A percentile compares a stretch with the other conserved stretches of the same genome.
These are phyloP conservation scores for Micoletzkya japonica DNA, from an alignment of 2,888 invertebrate species.

Conservation along the genomic window DNA sequence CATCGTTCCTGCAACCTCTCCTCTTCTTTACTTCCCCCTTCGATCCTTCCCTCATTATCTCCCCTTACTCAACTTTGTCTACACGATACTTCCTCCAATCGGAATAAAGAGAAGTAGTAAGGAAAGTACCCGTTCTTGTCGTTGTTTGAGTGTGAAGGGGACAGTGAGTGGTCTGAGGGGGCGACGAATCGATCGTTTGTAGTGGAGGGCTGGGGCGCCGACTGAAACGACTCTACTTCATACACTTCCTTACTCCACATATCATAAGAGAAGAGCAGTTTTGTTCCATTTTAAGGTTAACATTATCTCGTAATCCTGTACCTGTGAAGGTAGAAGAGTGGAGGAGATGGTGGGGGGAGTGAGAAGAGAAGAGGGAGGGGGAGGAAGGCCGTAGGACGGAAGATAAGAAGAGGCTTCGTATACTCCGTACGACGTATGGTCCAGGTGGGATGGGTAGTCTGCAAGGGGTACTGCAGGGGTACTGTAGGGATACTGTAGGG, in stretches of 20 bases:
- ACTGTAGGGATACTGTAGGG: too few species aligned
- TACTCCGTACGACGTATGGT: not conserved
- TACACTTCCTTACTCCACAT: too few species aligned
- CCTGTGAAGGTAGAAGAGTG: too few species aligned
- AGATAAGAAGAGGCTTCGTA: not conserved
- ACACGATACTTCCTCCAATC: not conserved
- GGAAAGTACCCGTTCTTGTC: not conserved
- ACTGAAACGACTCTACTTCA: too few species aligned
- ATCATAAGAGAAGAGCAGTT: too few species aligned
- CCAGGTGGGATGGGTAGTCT: not conserved
- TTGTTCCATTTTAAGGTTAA: too few species aligned
- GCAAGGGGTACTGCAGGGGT: not conserved
- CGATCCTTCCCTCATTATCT: not conserved
- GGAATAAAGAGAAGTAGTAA: too few species aligned
- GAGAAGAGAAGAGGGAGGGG: not conserved
- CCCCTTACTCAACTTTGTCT: not conserved
- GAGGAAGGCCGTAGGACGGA: too few species aligned
- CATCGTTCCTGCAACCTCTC: conserved; percentile 32
- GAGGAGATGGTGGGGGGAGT: not conserved
- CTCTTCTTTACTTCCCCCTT: too few species aligned
- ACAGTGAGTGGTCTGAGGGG: not conserved
- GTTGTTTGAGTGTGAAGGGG: not conserved
- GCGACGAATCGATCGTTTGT: not conserved
- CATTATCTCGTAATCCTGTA: too few species aligned
- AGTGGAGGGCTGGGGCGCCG: not conserved